phyloP scores from a whole-genome alignment of 2,888 invertebrate species.

The Cryptops parisi region DNA sequence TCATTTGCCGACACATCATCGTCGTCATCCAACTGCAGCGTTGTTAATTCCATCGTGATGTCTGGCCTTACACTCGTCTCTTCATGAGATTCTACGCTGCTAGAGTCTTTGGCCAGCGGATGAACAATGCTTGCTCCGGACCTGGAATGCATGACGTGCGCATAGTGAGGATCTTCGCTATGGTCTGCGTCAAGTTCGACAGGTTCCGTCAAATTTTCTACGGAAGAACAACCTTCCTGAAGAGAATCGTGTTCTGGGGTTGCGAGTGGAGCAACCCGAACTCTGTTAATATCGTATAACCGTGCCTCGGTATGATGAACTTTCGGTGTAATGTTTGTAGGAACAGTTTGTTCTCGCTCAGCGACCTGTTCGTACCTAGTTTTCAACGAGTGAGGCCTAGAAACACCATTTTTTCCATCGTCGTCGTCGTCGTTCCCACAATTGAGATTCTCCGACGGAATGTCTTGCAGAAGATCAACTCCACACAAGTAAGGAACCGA shows the following conservation, averaged over 20 bases:
- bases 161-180: background rate
- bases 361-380: background rate
- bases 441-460: background rate
- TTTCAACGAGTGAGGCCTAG: background rate
- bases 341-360: background rate
- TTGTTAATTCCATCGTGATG: background rate
- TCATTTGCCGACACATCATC: background rate
- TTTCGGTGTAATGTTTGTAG: background rate
- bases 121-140: no score
- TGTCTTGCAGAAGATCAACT: background rate
- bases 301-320: background rate
- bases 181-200: background rate
- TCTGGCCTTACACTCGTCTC: background rate
- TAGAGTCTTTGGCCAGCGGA: background rate
- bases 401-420: no score
- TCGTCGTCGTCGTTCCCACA: background rate
- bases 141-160: background rate
- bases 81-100: background rate
- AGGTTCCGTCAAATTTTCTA: constrained; percentile 35
- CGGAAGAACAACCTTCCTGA: constrained; percentile 40
- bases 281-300: constrained; percentile 9
- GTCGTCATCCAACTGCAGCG: background rate
- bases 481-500: background rate
- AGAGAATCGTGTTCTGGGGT: constrained; percentile 48
- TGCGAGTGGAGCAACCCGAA: constrained; percentile 39